Evolutionary conservation across 23 tunicate genomes (phyloP).

Genomic region (Clavelina lepadiformis): DNA sequence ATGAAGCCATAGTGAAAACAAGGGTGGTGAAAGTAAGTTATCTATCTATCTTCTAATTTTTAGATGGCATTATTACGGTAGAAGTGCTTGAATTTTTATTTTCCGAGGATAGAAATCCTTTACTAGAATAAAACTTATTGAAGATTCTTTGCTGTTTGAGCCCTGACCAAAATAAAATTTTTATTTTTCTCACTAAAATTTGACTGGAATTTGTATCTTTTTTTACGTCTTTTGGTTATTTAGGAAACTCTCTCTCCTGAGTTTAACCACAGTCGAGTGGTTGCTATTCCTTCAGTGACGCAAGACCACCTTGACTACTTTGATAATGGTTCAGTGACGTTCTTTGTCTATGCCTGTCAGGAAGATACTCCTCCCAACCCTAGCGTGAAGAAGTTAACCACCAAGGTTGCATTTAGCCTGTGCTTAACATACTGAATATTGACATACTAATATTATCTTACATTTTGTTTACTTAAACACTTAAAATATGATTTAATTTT

Average conservation of each 20-base stretch:
- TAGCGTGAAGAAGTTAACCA: constrained; percentile 83
- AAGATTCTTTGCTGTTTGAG: background rate
- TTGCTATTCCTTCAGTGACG: constrained; percentile 57
- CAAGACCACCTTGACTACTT: constrained; percentile 81
- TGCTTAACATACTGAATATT: no score
- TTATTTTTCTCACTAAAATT: background rate
- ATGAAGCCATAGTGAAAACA: constrained; percentile 38
- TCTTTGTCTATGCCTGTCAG: constrained; percentile 62
- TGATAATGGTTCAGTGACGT: constrained; percentile 68
- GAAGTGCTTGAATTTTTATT: no score
- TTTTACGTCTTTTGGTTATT: background rate
- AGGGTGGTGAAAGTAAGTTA: constrained; percentile 57
- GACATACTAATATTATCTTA: no score
- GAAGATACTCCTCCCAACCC: constrained; percentile 61
- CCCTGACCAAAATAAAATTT: background rate
- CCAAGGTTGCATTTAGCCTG: no score
- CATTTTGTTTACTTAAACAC: no score
- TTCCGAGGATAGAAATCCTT: no score
- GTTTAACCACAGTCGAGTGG: constrained; percentile 67
- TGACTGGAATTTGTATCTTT: background rate
- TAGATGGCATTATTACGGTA: no score
- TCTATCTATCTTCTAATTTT: no score
- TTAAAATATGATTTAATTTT: background rate
- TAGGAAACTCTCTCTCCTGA: constrained; percentile 84
- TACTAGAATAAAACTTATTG: no score